Base-by-base conservation (phyloP, 2,888 invertebrate genomes). In the Augochlorella aurata region DNA sequence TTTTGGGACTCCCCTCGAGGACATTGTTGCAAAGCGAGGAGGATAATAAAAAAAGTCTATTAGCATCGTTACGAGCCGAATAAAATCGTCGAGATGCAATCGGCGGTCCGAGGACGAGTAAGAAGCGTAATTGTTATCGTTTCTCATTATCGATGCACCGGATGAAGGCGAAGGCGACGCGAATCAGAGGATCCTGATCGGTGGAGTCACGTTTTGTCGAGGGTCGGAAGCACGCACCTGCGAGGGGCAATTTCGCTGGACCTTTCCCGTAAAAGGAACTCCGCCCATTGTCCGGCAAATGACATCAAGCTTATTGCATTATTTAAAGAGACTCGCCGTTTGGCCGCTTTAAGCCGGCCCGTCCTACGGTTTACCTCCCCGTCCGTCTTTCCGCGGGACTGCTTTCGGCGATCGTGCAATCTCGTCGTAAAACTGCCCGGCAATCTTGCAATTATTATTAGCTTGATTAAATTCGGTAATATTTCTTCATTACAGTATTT, bases 281-380 rank as follows among this genome's bases (percentile, higher is more conserved):
- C 69, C 75, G 77, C 49, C 65, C 89, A 92, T 92, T 92, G 93
- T 93, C 91, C 91, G 86, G 90, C 90, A 92, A 93, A 93, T 93
- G 90, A 92, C 92, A 92, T 93, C 90, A 92, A 88, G 90, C 89
- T 93, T 92, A 93, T 93, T 92, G 92, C 91, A 93, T 93, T 93
- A 93, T 93, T 93, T 93, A 92, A 92, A 92, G 92, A 93, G 91
- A 89, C 88, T 87, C 88, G 89, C 90, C 91, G 91, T 88, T 86
- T 84, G 88, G 82, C 84, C 83, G 85, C 74, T 88, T 89, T 87
- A 86, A 87, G 82, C 83, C 81, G 81, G 74, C 65, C 54, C 88
- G 88, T 86, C 87, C 90, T 88, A 86, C 79, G 83, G 78, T 86
- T 87, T 85, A 69, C 81, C 16, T 5, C 16, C 84, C 79, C 68